Conservation (phyloP, 2,113 vertebrate species). For the Collichthys lucidus region DNA sequence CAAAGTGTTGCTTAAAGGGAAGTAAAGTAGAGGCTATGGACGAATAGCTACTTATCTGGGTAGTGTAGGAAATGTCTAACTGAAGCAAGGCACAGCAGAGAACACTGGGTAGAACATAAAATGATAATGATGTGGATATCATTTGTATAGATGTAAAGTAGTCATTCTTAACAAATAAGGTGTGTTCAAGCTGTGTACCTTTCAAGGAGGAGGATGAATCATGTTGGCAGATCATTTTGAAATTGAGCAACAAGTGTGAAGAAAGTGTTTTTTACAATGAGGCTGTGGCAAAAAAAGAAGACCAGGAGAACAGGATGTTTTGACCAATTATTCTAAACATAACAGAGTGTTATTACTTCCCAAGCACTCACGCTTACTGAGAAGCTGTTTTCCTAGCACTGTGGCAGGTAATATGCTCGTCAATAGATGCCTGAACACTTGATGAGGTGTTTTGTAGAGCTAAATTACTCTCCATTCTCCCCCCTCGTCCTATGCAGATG, state of each 20-base stretch:
- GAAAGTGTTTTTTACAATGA: neutral
- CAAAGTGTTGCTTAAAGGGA: neutral
- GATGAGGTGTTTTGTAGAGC: slow-evolving; percentile 72
- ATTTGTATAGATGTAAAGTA: neutral
- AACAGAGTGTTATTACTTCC: slow-evolving; percentile 30
- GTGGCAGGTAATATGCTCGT: slow-evolving; percentile 58
- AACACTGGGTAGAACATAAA: neutral
- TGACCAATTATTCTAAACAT: slow-evolving; percentile 60
- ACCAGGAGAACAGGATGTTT: slow-evolving; percentile 45
- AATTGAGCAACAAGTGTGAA: slow-evolving; percentile 16
- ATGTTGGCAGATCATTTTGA: slow-evolving; percentile 22
- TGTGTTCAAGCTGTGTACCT: neutral
- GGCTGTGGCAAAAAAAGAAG: neutral
- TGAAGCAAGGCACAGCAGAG: neutral
- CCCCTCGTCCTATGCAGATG: slow-evolving; percentile 85
- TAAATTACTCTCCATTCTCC: slow-evolving; percentile 67
- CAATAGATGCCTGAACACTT: slow-evolving; percentile 65
- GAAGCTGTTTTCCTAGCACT: slow-evolving; percentile 54
- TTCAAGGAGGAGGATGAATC: slow-evolving; percentile 25
- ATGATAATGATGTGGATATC: neutral
- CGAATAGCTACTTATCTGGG: neutral
- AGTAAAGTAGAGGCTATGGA: neutral
- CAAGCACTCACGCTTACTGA: slow-evolving; percentile 4
- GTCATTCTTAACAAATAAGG: neutral
- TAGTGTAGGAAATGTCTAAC: neutral